These are phyloP conservation scores for Ennomos erosarius DNA, from an alignment of 2,888 invertebrate genomes.

Conservation along the genomic window DNA sequence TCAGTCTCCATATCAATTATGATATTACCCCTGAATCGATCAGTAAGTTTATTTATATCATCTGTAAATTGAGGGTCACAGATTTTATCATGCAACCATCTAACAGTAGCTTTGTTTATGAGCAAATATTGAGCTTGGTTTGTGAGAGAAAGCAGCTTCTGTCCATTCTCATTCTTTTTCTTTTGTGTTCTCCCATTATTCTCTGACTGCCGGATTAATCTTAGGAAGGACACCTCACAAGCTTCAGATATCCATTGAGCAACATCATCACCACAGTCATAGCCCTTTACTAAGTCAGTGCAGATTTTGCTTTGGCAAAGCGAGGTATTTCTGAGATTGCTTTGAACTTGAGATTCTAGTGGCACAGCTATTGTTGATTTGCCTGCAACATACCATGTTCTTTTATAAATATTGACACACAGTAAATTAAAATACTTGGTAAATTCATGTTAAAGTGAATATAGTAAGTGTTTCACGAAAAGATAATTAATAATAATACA, in stretches of 20 bases:
- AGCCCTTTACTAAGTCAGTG: conserved; percentile 90
- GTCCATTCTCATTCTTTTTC: conserved; percentile 55
- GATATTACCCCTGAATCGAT: conserved; percentile 96
- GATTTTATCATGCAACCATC: conserved; percentile 88
- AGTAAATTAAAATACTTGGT: too few relatives aligned
- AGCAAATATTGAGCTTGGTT: conserved; percentile 95
- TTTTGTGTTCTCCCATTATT: conserved; percentile 64
- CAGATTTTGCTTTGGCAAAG: conserved; percentile 94
- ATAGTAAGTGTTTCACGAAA: too few relatives aligned
- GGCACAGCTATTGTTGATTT: conserved; percentile 81
- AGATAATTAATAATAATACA: too few relatives aligned
- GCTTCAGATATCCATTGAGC: conserved; percentile 92
- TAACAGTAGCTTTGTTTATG: conserved; percentile 91
- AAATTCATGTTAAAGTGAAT: too few relatives aligned
- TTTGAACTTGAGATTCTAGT: conserved; percentile 64
- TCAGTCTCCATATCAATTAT: conserved; percentile 89
- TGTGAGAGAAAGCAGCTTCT: conserved; percentile 85
- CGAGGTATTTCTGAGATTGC: conserved; percentile 57
- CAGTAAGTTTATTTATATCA: conserved; percentile 86
- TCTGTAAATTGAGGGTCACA: conserved; percentile 79
- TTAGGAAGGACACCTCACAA: conserved; percentile 88
- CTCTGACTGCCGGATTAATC: conserved; percentile 87
- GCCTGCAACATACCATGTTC: conserved; percentile 63
- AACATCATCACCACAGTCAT: conserved; percentile 93
- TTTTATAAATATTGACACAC: conserved; percentile 3